phyloP scores from a whole-genome alignment of 2,888 invertebrate genomes.

The Andrena flavipes region DNA sequence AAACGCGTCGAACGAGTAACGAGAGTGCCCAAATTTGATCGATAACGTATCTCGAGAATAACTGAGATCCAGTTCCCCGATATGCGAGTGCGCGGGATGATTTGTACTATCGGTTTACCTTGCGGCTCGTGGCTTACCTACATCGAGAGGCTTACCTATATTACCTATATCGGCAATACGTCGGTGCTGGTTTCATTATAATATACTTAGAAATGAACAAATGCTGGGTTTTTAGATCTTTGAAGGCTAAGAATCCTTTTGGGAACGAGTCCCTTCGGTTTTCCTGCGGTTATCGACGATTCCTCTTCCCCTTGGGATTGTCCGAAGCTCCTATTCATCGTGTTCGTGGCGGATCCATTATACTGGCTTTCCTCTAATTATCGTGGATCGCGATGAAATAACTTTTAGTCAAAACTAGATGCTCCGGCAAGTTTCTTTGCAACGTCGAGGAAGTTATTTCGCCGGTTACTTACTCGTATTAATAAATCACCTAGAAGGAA shows the following conservation, averaged over 20 bases:
- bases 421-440: background rate
- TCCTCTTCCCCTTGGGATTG: background rate
- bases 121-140: background rate
- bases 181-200: background rate
- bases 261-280: background rate
- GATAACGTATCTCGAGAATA: conserved; percentile 28
- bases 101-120: conserved; percentile 2
- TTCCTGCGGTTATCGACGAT: background rate
- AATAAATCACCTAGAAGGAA: conserved; percentile 39
- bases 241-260: background rate
- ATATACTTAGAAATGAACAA: background rate
- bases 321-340: no score
- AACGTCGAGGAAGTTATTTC: background rate
- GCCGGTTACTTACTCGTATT: conserved; percentile 11
- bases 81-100: conserved; percentile 1
- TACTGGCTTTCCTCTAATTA: no score
- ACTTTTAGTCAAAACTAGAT: background rate
- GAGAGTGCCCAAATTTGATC: conserved; percentile 27
- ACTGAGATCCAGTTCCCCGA: background rate
- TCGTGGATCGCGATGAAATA: no score
- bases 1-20: conserved; percentile 27
- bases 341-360: no score
- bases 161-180: no score
- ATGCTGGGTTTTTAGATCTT: background rate
- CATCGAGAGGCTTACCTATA: no score